Conservation (phyloP, 2,113 vertebrate genomes). For the Catagonus wagneri region DNA sequence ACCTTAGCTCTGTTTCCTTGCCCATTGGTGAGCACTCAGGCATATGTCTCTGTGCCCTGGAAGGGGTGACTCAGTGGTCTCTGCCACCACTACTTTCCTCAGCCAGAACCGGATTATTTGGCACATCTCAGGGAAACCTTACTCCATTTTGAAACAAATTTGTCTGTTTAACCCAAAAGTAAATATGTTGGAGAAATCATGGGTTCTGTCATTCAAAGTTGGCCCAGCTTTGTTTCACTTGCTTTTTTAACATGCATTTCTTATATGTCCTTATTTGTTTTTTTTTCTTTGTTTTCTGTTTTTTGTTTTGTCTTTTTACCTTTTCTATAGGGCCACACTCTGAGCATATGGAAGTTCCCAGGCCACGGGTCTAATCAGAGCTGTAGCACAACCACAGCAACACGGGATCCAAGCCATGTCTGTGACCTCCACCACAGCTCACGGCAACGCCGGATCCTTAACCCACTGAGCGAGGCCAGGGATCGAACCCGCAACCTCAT, state of each 20-base stretch:
- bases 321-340: too few species aligned
- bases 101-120: background rate
- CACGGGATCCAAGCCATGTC: too few species aligned
- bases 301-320: too few species aligned
- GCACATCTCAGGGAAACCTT: background rate
- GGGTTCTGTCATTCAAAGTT: background rate
- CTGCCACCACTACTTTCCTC: background rate
- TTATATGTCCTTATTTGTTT: background rate
- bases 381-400: too few species aligned
- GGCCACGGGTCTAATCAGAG: too few species aligned
- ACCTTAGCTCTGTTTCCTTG: background rate
- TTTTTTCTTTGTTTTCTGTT: too few species aligned
- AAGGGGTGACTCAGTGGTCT: background rate
- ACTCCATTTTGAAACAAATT: background rate
- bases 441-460: too few species aligned
- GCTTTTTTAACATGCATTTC: background rate
- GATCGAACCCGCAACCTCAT: too few species aligned
- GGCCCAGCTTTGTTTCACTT: background rate
- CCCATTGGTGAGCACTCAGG: rapidly evolving
- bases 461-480: too few species aligned
- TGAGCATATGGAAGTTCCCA: too few species aligned
- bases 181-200: background rate
- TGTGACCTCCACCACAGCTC: too few species aligned
- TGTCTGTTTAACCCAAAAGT: background rate
- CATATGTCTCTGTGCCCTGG: background rate